Evolutionary conservation across 1,140 invertebrate genomes (phyloP).

Genomic region (Plodia interpunctella): DNA sequence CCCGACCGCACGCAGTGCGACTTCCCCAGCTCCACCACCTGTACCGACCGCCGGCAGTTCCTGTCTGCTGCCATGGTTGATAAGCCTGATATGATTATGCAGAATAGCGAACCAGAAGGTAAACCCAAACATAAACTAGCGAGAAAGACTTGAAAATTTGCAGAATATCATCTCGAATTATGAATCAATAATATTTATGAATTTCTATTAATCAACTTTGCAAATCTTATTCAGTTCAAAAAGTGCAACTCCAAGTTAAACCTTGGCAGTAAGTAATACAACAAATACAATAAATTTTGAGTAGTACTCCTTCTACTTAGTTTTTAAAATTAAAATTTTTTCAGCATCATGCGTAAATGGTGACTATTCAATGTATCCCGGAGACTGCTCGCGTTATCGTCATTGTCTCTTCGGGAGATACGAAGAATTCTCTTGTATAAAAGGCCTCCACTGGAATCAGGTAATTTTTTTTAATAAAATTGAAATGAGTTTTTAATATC

Average conservation of each 20-base stretch:
- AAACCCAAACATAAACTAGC: background rate
- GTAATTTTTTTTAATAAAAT: conserved; percentile 36
- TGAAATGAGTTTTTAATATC: too few relatives aligned
- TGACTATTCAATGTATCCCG: conserved; percentile 79
- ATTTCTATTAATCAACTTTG: too few relatives aligned
- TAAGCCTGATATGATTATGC: conserved; percentile 27
- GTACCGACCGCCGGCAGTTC: conserved; percentile 45
- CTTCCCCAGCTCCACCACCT: conserved; percentile 61
- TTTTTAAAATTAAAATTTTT: conserved; percentile 25
- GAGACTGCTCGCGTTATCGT: conserved; percentile 85
- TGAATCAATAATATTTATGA: too few relatives aligned
- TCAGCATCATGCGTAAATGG: conserved; percentile 81
- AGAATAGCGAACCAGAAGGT: background rate
- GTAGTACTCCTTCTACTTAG: background rate
- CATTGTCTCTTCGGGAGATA: conserved; percentile 88
- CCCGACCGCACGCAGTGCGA: conserved; percentile 82
- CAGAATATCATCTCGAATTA: too few relatives aligned
- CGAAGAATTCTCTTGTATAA: conserved; percentile 83
- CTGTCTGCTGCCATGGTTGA: conserved; percentile 36
- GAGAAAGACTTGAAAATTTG: too few relatives aligned
- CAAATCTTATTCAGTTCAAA: too few relatives aligned
- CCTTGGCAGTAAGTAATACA: too few relatives aligned
- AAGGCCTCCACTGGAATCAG: conserved; percentile 88
- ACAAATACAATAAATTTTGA: background rate
- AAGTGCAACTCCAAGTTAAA: too few relatives aligned